A percentile compares a stretch with the other conserved stretches of the same genome.
phyloP scores from a whole-genome alignment of 2,888 invertebrate species.

The Tenthredo amoena region DNA sequence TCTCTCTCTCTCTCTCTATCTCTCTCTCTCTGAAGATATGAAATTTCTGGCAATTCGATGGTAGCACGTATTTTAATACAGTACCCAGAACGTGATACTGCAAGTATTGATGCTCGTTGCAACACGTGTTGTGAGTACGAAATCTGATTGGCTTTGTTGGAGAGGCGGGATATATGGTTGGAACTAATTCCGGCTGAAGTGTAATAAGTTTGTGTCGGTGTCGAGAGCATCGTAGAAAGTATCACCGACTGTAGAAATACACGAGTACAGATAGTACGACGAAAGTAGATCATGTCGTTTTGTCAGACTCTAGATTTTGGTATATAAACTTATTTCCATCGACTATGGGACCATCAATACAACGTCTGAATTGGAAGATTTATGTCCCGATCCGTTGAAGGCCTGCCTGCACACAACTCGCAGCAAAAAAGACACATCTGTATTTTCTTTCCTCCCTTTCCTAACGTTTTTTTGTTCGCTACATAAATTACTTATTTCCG shows the following conservation, averaged over 20 bases:
- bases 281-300: not conserved
- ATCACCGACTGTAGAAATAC: not conserved
- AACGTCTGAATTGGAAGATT: slow-evolving; percentile 31
- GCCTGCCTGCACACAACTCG: not conserved
- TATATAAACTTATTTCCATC: not conserved
- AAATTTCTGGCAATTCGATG: not conserved
- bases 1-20: not conserved
- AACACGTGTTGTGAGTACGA: slow-evolving; percentile 18
- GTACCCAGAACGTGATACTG: not conserved
- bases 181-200: not conserved
- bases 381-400: slow-evolving; percentile 27
- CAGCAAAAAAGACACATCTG: slow-evolving; percentile 36
- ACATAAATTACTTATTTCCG: slow-evolving; percentile 48
- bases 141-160: slow-evolving; percentile 7
- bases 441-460: slow-evolving; percentile 21
- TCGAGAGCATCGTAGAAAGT: not conserved
- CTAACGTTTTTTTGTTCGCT: not conserved
- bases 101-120: slow-evolving; percentile 3
- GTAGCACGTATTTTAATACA: not conserved
- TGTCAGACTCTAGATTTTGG: not conserved
- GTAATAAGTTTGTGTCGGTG: not conserved
- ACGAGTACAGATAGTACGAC: not conserved
- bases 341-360: slow-evolving; percentile 25
- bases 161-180: not conserved
- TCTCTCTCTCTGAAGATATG: not conserved